Base-by-base conservation (phyloP, 2,888 invertebrate species). In the Apeira syringaria region DNA sequence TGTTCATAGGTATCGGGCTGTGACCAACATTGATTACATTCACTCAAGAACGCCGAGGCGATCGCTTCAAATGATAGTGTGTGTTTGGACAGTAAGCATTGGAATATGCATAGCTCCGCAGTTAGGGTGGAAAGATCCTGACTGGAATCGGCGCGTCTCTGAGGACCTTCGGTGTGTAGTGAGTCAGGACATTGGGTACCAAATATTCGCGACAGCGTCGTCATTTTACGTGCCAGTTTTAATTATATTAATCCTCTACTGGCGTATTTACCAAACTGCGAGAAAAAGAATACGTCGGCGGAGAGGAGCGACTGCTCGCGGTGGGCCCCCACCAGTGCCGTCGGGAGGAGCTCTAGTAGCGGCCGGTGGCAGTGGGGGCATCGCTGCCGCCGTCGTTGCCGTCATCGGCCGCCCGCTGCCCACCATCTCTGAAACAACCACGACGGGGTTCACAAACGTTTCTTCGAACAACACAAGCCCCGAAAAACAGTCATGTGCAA, bases 141-240 rank as follows among this genome's bases (percentile, higher is more conserved):
- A 91, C 56, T 91, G 91, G 91, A 80, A 88, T 53, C 80, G 87
- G 22, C 83, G 91, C 42, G 84, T 91, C 25, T 90, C 93, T 22
- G 91, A 92, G 60, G 93, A 94, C 64, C 91, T 93, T 61, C 91
- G 92, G 58, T 95, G 95, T 73, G 91, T 96, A 39, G 96, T 98
- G 58, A 96, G 96, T 66, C 97, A 97, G 74, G 96, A 96, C 67
- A 91, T 95, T 49, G 93, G 93, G 52, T 94, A 94, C 73, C 96
- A 97, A 87, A 94, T 97, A 69, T 97, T 97, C 72, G 97, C 97
- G 18, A 98, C 97, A 0, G 93, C 95, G 17, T 96, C 96, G 17
- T 97, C 97, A 24, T 98, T 98, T 85, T 98, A 97, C 80, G 92
- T 97, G 53, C 98, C 98, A 13, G 92, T 98, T 30, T 90, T 95